Percentiles rank a stretch among this genome's conserved stretches.
Conservation (phyloP, 2,888 invertebrate species). For the Xanthia togata region DNA sequence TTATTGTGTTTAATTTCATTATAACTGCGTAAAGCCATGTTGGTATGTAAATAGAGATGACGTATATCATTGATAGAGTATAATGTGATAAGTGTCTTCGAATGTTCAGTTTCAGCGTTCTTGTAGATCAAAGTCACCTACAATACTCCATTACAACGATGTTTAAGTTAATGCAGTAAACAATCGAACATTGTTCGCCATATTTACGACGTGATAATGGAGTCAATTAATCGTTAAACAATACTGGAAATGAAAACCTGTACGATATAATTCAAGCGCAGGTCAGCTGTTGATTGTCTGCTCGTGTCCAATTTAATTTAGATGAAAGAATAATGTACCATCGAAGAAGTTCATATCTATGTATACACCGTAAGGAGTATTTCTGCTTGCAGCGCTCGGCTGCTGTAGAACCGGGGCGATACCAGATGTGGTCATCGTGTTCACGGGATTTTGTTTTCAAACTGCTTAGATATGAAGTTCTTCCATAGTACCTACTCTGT, state of each 20-base stretch:
- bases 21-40: constrained; percentile 27
- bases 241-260: constrained; percentile 48
- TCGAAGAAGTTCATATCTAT: no score
- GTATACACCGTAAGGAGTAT: no score
- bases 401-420: no score
- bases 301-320: constrained; percentile 45
- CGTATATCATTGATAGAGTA: constrained; percentile 31
- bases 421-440: no score
- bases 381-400: no score
- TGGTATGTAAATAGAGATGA: constrained; percentile 52
- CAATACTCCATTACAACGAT: constrained; percentile 56
- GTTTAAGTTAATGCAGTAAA: constrained; percentile 50
- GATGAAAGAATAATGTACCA: constrained; percentile 38
- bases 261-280: constrained; percentile 38
- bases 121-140: constrained; percentile 46
- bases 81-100: constrained; percentile 42
- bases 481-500: no score
- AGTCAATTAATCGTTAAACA: constrained; percentile 50
- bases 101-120: constrained; percentile 45
- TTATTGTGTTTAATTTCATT: constrained; percentile 17
- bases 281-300: constrained; percentile 37
- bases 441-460: no score
- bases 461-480: no score
- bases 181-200: constrained; percentile 60
- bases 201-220: constrained; percentile 50